phyloP scores from a whole-genome alignment of 2,888 invertebrate species.

The Adineta ricciae region DNA sequence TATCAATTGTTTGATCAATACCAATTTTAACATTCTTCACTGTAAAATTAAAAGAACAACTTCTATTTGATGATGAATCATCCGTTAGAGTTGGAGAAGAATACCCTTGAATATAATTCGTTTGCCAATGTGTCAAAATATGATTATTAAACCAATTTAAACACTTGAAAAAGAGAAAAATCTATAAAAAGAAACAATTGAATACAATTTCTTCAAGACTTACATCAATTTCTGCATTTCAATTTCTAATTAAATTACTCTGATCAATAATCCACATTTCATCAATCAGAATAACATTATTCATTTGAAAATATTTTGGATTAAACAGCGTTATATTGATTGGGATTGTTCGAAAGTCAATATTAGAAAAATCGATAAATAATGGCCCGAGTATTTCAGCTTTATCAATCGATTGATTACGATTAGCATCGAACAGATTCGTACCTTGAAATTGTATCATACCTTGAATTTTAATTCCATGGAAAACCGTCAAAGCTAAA shows the following conservation, averaged over 20 bases:
- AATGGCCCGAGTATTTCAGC: background rate
- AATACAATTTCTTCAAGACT: background rate
- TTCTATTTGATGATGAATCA: background rate
- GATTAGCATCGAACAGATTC: background rate
- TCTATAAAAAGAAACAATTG: background rate
- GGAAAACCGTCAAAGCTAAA: background rate
- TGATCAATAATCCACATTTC: background rate
- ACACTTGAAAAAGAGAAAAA: background rate
- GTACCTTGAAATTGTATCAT: background rate
- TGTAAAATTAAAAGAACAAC: background rate
- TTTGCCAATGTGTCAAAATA: background rate
- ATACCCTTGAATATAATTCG: background rate
- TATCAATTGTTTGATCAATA: background rate
- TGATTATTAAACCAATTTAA: background rate
- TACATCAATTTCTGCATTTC: background rate
- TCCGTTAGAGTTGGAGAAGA: too few species aligned
- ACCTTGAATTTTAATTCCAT: background rate
- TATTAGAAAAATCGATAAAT: background rate
- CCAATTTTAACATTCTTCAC: background rate
- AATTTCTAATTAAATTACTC: background rate
- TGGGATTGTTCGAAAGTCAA: background rate
- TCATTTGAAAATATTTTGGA: background rate
- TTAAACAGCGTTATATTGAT: background rate
- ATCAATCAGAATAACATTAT: background rate
- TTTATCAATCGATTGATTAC: background rate